A percentile compares a stretch with the other conserved stretches of the same genome.
Conservation (phyloP, 2,888 invertebrate species). For the Clanis bilineata region DNA sequence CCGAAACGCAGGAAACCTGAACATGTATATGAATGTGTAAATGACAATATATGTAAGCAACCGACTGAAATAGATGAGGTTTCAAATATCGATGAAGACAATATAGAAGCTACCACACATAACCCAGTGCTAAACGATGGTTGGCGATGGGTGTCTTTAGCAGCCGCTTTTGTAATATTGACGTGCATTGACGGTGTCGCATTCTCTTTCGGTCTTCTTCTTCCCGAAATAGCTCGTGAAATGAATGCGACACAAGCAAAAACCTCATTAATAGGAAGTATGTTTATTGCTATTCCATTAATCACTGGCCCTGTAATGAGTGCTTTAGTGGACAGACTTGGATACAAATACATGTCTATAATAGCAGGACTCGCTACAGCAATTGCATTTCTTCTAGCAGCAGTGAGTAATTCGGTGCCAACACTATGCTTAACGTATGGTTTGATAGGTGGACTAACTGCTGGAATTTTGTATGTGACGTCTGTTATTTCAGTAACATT, state of each 20-base stretch:
- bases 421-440: conserved; percentile 92
- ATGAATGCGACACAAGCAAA: conserved; percentile 91
- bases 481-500: conserved; percentile 95
- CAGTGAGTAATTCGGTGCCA: conserved; percentile 86
- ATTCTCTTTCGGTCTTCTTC: conserved; percentile 95
- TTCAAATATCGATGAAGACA: conserved; percentile 67
- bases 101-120: conserved; percentile 55
- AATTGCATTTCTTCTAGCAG: conserved; percentile 88
- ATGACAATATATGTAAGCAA: conserved; percentile 28
- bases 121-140: conserved; percentile 87
- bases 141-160: conserved; percentile 95
- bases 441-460: conserved; percentile 89
- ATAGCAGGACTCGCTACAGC: conserved; percentile 87
- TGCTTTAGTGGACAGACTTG: conserved; percentile 91
- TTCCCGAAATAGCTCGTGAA: conserved; percentile 89
- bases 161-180: conserved; percentile 91
- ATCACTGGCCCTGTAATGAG: conserved; percentile 92
- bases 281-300: conserved; percentile 94
- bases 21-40: background rate
- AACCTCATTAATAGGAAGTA: conserved; percentile 93
- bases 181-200: conserved; percentile 95
- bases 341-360: conserved; percentile 88
- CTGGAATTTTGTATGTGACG: conserved; percentile 93
- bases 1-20: background rate
- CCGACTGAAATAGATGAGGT: conserved; percentile 69